Percentiles rank a stretch among this genome's conserved stretches.
phyloP scores from a whole-genome alignment of 2,888 invertebrate species.

The Anagyrus pseudococci region DNA sequence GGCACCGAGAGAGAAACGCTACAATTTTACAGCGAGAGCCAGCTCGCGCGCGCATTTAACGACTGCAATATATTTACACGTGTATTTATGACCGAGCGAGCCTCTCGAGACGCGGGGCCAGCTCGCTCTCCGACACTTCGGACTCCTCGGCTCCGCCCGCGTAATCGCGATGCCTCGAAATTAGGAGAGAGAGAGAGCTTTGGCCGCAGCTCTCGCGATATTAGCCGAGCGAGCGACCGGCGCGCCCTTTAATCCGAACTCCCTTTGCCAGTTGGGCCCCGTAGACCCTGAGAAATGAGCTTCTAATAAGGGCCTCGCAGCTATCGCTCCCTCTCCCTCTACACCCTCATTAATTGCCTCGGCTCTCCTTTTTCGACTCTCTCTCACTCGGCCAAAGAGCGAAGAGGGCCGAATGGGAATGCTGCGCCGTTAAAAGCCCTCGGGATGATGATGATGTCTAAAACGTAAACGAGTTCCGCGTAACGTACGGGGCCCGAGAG shows the following conservation, averaged over 20 bases:
- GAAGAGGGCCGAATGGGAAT: neutral
- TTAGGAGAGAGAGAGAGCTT: too few relatives aligned
- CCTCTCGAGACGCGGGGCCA: too few relatives aligned
- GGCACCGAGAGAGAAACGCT: too few relatives aligned
- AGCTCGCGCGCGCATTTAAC: conserved; percentile 46
- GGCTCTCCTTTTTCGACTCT: neutral
- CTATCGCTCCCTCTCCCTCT: neutral
- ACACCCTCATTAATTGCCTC: conserved; percentile 28
- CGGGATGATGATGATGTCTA: conserved; percentile 35
- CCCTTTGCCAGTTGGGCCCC: neutral
- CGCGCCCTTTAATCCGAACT: neutral
- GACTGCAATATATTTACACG: conserved; percentile 58
- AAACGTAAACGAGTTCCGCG: conserved; percentile 35
- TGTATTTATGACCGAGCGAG: conserved; percentile 51
- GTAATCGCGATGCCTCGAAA: neutral
- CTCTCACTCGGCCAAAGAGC: neutral
- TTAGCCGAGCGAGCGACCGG: neutral
- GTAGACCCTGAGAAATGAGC: neutral
- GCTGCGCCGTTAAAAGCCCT: neutral
- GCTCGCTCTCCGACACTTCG: neutral
- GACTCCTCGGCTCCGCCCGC: neutral
- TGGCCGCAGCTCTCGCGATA: too few relatives aligned
- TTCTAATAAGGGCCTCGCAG: neutral
- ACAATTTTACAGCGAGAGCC: conserved; percentile 51
- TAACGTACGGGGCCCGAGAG: too few relatives aligned